Conservation (phyloP, 2,888 invertebrate species). For the Eupithecia dodoneata region DNA sequence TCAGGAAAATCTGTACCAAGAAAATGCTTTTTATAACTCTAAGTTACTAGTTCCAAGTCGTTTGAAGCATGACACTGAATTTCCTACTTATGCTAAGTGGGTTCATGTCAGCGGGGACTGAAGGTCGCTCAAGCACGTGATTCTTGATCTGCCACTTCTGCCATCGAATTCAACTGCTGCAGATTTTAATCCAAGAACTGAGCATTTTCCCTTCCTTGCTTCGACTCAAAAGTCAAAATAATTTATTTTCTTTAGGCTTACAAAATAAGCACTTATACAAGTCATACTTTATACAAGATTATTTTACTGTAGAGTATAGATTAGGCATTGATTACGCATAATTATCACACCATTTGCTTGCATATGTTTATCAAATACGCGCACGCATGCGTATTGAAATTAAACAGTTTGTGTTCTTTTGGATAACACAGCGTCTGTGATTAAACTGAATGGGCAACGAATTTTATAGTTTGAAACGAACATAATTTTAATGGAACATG, state of each 20-base stretch:
- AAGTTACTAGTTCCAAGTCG: conserved; percentile 22
- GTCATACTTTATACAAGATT: no score
- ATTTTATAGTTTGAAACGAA: conserved; percentile 1
- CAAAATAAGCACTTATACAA: no score
- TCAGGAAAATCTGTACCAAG: neutral
- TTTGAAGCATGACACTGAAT: conserved; percentile 32
- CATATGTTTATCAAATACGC: neutral
- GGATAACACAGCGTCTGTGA: neutral
- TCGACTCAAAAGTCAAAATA: no score
- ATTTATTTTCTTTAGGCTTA: no score
- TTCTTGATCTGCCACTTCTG: conserved; percentile 38
- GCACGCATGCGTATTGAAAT: neutral
- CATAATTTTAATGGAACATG: neutral
- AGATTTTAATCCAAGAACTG: conserved; percentile 21
- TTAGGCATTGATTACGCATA: neutral
- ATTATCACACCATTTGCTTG: neutral
- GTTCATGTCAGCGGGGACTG: conserved; percentile 27
- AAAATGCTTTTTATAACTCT: conserved; percentile 18
- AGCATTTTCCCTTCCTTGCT: conserved; percentile 6
- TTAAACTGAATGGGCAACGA: neutral
- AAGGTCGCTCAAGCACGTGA: conserved; percentile 53
- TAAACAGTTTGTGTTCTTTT: neutral
- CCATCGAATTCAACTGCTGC: conserved; percentile 40
- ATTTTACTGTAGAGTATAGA: neutral
- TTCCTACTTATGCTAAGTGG: conserved; percentile 35